These are phyloP conservation scores for Plebejus melissa DNA, from an alignment of 2,888 invertebrate genomes.

Conservation along the genomic window DNA sequence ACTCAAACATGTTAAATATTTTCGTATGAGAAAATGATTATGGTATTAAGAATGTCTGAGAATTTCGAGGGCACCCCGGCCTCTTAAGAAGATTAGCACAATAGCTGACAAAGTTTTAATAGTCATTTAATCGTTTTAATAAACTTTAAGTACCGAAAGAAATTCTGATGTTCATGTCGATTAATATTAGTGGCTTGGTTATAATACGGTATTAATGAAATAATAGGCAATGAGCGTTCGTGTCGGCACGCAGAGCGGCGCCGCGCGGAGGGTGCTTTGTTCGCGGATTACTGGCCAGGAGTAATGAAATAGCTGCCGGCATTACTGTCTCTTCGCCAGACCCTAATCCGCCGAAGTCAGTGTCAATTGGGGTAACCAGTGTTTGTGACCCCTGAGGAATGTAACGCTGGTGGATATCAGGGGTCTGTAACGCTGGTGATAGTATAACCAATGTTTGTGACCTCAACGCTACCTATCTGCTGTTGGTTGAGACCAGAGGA, in stretches of 20 bases:
- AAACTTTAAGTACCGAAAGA: background rate
- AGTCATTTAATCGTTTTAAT: background rate
- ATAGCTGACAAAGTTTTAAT: background rate
- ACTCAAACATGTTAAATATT: no score
- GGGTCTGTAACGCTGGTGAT: background rate
- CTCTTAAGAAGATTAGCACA: no score
- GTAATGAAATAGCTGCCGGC: constrained; percentile 54
- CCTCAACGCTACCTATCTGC: no score
- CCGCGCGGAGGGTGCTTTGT: constrained; percentile 41
- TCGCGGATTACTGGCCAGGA: constrained; percentile 45
- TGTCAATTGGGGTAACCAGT: background rate
- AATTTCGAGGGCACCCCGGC: no score
- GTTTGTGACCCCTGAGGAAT: background rate
- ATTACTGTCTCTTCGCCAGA: constrained; percentile 40
- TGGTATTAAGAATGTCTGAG: no score
- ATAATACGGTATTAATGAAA: background rate
- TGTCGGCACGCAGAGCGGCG: constrained; percentile 41
- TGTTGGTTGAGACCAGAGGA: no score
- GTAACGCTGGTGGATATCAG: background rate
- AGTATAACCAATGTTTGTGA: no score
- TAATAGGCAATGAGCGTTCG: constrained; percentile 40
- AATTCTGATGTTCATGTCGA: background rate
- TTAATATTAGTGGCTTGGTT: background rate
- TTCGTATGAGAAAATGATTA: no score
- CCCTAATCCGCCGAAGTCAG: background rate